Conservation (phyloP, 2,888 invertebrate genomes). For the Parapristionchus giblindavisi region DNA sequence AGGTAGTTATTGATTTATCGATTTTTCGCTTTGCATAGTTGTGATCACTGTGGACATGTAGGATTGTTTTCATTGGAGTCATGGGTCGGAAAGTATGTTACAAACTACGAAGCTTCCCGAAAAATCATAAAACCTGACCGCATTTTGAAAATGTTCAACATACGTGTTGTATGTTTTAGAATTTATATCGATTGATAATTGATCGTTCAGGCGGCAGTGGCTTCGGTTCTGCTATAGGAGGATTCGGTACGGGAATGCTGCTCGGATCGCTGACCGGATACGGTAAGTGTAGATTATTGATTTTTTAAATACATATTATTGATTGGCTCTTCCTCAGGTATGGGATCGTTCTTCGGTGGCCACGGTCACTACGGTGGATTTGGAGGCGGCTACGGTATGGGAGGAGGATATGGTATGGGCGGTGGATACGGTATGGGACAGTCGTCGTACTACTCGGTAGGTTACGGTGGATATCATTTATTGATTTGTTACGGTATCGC, state of each 20-base stretch:
- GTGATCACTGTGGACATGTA: no score
- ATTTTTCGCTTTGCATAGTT: no score
- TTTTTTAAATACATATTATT: no score
- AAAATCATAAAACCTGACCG: no score
- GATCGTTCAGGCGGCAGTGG: conserved; percentile 41
- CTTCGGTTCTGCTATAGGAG: conserved; percentile 49
- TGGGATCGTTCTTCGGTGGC: conserved; percentile 39
- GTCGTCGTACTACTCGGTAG: conserved; percentile 45
- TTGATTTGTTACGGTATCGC: background rate
- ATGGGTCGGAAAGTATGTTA: no score
- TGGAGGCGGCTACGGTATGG: conserved; percentile 52
- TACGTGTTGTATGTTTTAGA: background rate
- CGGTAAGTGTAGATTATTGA: conserved; percentile 47
- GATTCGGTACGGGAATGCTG: conserved; percentile 61
- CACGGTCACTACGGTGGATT: conserved; percentile 45
- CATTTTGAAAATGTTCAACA: conserved; percentile 3
- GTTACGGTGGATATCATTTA: conserved; percentile 9
- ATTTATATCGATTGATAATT: background rate
- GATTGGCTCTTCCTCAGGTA: conserved; percentile 31
- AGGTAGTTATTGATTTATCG: background rate
- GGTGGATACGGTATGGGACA: conserved; percentile 45
- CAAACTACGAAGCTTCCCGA: no score
- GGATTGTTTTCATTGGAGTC: no score
- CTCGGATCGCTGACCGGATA: conserved; percentile 60
- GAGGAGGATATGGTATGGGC: conserved; percentile 54